Percentiles rank a stretch among this genome's conserved stretches.
phyloP scores from a whole-genome alignment of 1,140 invertebrate genomes.

The Penaeus vannamei region DNA sequence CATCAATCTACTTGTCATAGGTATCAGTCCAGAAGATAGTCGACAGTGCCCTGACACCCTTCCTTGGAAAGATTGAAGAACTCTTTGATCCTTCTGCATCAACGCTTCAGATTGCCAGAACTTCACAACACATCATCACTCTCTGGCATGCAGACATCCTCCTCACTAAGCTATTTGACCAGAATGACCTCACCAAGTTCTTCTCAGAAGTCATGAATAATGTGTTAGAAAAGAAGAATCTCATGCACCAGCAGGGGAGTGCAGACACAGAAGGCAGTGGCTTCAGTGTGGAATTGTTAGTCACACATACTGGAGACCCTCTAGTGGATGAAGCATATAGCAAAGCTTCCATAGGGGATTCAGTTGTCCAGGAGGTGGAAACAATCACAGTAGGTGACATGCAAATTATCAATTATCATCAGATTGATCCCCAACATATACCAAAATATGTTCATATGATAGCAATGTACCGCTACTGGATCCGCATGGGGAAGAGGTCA shows the following conservation, averaged over 20 bases:
- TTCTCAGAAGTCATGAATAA: conserved; percentile 67
- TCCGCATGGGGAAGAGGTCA: conserved; percentile 50
- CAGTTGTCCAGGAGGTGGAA: conserved; percentile 60
- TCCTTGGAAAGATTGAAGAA: conserved; percentile 65
- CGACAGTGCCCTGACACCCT: conserved; percentile 65
- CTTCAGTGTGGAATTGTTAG: conserved; percentile 55
- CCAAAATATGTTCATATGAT: conserved; percentile 63
- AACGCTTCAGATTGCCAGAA: conserved; percentile 65
- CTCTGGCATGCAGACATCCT: conserved; percentile 67
- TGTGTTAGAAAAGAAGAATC: conserved; percentile 60
- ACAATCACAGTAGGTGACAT: conserved; percentile 61
- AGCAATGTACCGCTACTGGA: conserved; percentile 61
- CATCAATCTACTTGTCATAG: conserved; percentile 20
- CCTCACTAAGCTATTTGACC: conserved; percentile 66
- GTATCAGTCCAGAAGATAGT: conserved; percentile 66
- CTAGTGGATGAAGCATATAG: conserved; percentile 65
- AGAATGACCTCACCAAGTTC: conserved; percentile 66
- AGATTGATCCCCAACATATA: conserved; percentile 59
- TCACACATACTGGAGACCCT: conserved; percentile 54
- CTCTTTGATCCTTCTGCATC: conserved; percentile 64
- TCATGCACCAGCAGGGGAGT: conserved; percentile 54
- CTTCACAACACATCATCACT: conserved; percentile 66
- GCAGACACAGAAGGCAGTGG: conserved; percentile 38
- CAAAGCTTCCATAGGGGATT: conserved; percentile 59
- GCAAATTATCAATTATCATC: conserved; percentile 64